Evolutionary conservation across 2,113 vertebrate species (phyloP).

Genomic region (Coreoperca whiteheadi): DNA sequence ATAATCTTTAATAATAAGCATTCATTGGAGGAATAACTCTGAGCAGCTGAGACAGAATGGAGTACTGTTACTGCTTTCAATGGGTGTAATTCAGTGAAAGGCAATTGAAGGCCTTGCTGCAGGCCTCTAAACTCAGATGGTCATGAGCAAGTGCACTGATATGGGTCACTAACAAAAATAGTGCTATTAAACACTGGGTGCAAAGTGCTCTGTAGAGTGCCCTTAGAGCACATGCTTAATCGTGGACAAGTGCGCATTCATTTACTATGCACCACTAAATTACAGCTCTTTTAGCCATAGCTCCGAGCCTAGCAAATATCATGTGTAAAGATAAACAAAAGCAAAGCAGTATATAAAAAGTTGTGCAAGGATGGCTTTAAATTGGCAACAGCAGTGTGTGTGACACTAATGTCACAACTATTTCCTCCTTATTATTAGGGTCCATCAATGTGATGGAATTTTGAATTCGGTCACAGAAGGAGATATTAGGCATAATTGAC

Average conservation of each 20-base stretch:
- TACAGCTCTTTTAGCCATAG: conserved; percentile 44
- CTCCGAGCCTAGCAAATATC: conserved; percentile 45
- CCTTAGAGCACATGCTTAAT: conserved; percentile 68
- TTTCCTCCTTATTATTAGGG: not conserved
- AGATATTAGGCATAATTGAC: conserved; percentile 19
- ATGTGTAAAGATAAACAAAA: conserved; percentile 55
- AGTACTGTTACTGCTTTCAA: conserved; percentile 25
- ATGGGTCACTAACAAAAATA: conserved; percentile 61
- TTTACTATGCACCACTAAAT: conserved; percentile 64
- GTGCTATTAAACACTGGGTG: conserved; percentile 50
- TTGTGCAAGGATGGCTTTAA: not conserved
- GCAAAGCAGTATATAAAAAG: conserved; percentile 15
- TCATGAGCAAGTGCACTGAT: conserved; percentile 57
- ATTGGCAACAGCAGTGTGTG: not conserved
- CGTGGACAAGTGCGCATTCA: conserved; percentile 67
- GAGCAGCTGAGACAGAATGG: not conserved
- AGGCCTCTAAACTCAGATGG: conserved; percentile 31
- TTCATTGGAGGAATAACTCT: conserved; percentile 36
- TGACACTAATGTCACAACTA: not conserved
- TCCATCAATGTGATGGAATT: not conserved
- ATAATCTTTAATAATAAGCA: conserved; percentile 54
- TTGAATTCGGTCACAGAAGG: conserved; percentile 13
- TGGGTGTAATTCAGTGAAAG: conserved; percentile 35
- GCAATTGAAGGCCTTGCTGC: conserved; percentile 39
- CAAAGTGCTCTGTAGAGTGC: conserved; percentile 61